Percentiles rank a stretch among this genome's conserved stretches.
Conservation (phyloP, 2,797 vertebrate genomes). For the Triplophysa yarkandensis region DNA sequence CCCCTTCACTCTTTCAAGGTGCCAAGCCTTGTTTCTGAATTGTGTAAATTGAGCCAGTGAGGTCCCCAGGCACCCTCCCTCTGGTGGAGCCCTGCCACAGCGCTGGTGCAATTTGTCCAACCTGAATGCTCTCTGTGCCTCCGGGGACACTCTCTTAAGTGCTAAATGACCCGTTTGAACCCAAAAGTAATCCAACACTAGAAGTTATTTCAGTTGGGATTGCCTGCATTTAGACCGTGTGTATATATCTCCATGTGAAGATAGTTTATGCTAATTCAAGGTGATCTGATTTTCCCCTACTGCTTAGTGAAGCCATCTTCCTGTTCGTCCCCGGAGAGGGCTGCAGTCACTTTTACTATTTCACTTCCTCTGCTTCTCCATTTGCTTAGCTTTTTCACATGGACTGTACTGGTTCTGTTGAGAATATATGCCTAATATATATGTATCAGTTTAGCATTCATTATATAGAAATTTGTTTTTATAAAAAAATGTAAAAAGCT, state of each 20-base stretch:
- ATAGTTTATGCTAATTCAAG: conserved; percentile 81
- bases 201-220: conserved; percentile 72
- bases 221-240: conserved; percentile 70
- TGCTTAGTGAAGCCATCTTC: conserved; percentile 69
- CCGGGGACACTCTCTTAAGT: conserved; percentile 74
- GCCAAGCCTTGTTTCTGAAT: conserved; percentile 70
- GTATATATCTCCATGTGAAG: conserved; percentile 70
- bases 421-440: too few relatives aligned
- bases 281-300: conserved; percentile 75
- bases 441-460: too few relatives aligned
- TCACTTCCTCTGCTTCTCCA: conserved; percentile 48
- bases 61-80: conserved; percentile 63
- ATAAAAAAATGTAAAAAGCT: too few relatives aligned
- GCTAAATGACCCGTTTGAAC: conserved; percentile 78
- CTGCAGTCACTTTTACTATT: conserved; percentile 56
- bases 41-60: conserved; percentile 75
- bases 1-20: conserved; percentile 53
- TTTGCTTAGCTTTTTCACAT: not conserved
- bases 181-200: conserved; percentile 73
- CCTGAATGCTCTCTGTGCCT: conserved; percentile 68
- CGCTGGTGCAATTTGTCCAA: conserved; percentile 79
- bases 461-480: too few relatives aligned
- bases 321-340: conserved; percentile 63
- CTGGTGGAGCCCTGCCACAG: conserved; percentile 66
- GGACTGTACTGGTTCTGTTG: not conserved